These are phyloP conservation scores for Asarcornis scutulata DNA, from an alignment of 2,113 vertebrate species.

Conservation along the genomic window DNA sequence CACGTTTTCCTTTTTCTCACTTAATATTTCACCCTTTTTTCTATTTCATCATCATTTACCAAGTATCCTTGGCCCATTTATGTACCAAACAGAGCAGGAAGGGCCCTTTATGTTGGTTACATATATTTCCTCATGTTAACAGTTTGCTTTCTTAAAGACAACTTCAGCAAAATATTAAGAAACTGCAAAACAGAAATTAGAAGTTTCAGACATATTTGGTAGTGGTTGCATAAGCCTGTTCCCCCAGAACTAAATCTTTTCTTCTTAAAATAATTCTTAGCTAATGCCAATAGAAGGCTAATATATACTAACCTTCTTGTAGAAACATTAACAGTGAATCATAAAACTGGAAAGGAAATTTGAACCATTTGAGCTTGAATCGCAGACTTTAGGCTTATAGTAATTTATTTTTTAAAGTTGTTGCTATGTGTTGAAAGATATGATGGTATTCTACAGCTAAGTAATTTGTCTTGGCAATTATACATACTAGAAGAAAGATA, in stretches of 20 bases:
- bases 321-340: not conserved
- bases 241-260: not conserved
- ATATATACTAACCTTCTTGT: not conserved
- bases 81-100: not conserved
- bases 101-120: not conserved
- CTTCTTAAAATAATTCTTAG: not conserved
- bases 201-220: not conserved
- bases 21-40: not conserved
- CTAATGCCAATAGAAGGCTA: not conserved
- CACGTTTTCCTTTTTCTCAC: not conserved
- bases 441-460: not conserved
- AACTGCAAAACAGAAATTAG: not conserved
- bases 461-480: not conserved
- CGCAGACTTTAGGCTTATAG: not conserved
- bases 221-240: not conserved
- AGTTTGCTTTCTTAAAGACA: not conserved
- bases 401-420: not conserved
- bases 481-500: not conserved
- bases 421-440: not conserved
- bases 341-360: not conserved
- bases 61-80: not conserved
- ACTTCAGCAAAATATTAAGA: not conserved
- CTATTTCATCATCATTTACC: not conserved
- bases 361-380: not conserved
- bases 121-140: not conserved